These are phyloP conservation scores for Eubasilissa splendida DNA, from an alignment of 2,888 invertebrate species.

Conservation along the genomic window DNA sequence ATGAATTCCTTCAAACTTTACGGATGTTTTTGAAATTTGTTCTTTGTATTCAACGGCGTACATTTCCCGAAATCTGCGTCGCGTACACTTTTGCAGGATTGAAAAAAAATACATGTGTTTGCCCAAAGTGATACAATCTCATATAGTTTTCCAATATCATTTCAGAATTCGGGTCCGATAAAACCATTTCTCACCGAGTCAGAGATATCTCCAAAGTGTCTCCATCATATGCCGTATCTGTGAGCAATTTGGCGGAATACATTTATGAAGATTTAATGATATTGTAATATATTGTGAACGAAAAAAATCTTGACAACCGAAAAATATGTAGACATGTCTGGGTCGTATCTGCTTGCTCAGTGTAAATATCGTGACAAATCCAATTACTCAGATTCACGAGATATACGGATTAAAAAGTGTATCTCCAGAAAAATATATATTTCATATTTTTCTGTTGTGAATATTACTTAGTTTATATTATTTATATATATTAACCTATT, in stretches of 20 bases:
- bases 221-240: background rate
- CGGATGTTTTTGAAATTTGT: no score
- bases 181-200: background rate
- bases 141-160: no score
- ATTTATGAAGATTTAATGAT: conserved; percentile 12
- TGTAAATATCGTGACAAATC: conserved; percentile 2
- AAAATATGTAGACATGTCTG: background rate
- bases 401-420: background rate
- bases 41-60: no score
- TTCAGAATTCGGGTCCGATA: background rate
- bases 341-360: background rate
- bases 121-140: no score
- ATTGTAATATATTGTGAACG: background rate
- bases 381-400: conserved; percentile 22
- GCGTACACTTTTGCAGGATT: no score
- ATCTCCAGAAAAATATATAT: background rate
- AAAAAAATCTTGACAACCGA: background rate
- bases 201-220: conserved; percentile 1
- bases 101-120: no score
- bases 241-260: conserved; percentile 2
- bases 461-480: no score
- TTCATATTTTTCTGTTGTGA: no score
- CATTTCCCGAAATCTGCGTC: no score
- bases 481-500: no score
- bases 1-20: no score